Percentiles rank a stretch among this genome's conserved stretches.
phyloP scores from a whole-genome alignment of 2,113 vertebrate genomes.

The Seriola rivoliana region DNA sequence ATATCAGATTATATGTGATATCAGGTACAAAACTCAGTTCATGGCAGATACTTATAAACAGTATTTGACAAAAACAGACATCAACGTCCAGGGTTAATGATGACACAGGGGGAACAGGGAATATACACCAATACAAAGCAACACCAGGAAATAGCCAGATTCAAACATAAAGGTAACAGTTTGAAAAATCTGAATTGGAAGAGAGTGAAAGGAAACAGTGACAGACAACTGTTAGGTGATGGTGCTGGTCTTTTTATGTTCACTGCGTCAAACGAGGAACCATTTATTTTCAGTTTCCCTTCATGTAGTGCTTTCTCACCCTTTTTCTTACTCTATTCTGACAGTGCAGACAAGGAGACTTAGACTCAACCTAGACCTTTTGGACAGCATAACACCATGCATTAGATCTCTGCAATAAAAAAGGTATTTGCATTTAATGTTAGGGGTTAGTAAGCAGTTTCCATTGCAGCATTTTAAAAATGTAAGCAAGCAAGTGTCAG shows the following conservation, averaged over 20 bases:
- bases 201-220: constrained; percentile 38
- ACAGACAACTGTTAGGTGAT: constrained; percentile 37
- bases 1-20: constrained; percentile 48
- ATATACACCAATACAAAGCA: constrained; percentile 64
- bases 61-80: constrained; percentile 31
- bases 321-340: constrained; percentile 14
- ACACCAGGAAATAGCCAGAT: constrained; percentile 61
- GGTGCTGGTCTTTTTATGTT: constrained; percentile 74
- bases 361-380: constrained; percentile 2
- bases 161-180: constrained; percentile 40
- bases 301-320: constrained; percentile 11
- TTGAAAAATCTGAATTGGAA: constrained; percentile 34
- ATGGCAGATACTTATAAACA: not conserved
- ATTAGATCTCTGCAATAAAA: not conserved
- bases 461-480: constrained; percentile 21
- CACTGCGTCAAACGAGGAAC: not conserved
- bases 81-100: constrained; percentile 63
- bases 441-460: constrained; percentile 48
- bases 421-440: not conserved
- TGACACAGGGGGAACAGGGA: constrained; percentile 42
- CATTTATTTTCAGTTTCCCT: constrained; percentile 3
- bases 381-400: constrained; percentile 34
- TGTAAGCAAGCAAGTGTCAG: constrained; percentile 49
- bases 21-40: constrained; percentile 21
- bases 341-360: not conserved